Evolutionary conservation across 2,888 invertebrate species (phyloP).

Genomic region (Eupithecia subumbrata): DNA sequence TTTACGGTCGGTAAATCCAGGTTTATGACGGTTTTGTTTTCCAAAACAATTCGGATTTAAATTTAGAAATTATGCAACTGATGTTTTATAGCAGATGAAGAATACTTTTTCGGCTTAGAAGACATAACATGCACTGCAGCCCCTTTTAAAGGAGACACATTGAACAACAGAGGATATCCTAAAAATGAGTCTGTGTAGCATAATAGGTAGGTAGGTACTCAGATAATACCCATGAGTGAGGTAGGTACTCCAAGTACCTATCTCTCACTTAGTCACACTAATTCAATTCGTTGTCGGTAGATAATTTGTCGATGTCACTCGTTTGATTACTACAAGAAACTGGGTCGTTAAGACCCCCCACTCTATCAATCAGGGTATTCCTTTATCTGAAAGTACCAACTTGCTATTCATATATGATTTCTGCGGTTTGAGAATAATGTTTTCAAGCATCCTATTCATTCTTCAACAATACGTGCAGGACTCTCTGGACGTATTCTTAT

Average conservation of each 20-base stretch:
- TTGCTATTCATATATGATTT: constrained; percentile 6
- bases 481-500: constrained; percentile 4
- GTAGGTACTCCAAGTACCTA: constrained; percentile 13
- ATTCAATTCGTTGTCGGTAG: constrained; percentile 58
- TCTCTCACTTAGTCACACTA: constrained; percentile 50
- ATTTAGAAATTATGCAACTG: constrained; percentile 69
- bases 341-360: constrained; percentile 48
- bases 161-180: not conserved
- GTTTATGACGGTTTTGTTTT: constrained; percentile 69
- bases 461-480: constrained; percentile 2
- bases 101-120: not conserved
- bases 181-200: not conserved
- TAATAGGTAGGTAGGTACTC: not conserved
- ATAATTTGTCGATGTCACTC: constrained; percentile 61
- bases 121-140: not conserved
- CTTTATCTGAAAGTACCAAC: constrained; percentile 17
- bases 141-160: not conserved
- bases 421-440: constrained; percentile 4
- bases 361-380: constrained; percentile 48
- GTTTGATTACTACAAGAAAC: constrained; percentile 40
- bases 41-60: constrained; percentile 63
- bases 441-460: constrained; percentile 20
- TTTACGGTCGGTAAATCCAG: constrained; percentile 71
- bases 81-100: constrained; percentile 36
- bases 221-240: not conserved